phyloP scores from a whole-genome alignment of 2,888 invertebrate genomes.

The Apodemia mormo region DNA sequence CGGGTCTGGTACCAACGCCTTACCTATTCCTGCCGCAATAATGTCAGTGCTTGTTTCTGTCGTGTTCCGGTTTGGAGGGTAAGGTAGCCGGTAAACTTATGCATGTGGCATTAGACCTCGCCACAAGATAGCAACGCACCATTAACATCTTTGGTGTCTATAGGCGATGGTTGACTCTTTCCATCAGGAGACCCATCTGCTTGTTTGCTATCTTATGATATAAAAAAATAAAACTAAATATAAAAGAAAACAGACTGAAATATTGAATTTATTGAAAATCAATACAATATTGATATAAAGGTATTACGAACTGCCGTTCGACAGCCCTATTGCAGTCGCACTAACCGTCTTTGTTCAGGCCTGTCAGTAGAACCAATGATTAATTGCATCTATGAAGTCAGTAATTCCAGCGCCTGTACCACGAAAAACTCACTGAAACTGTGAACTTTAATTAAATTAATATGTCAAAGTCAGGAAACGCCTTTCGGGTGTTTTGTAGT shows the following conservation, averaged over 20 bases:
- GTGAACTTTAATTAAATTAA: slow-evolving; percentile 44
- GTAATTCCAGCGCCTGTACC: slow-evolving; percentile 53
- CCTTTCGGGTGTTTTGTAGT: slow-evolving; percentile 40
- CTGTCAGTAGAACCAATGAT: slow-evolving; percentile 64
- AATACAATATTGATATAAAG: background rate
- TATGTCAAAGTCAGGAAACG: slow-evolving; percentile 42
- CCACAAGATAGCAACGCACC: too few species aligned
- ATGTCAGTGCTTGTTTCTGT: too few species aligned
- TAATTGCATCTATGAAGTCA: slow-evolving; percentile 74
- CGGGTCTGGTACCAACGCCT: too few species aligned
- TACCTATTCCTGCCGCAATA: too few species aligned
- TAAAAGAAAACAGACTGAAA: background rate
- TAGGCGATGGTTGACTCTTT: too few species aligned
- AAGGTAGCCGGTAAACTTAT: too few species aligned
- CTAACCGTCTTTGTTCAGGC: slow-evolving; percentile 55
- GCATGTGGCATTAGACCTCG: too few species aligned
- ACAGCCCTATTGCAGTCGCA: slow-evolving; percentile 44
- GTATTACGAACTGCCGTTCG: background rate
- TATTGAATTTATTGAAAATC: background rate
- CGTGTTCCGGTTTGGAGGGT: too few species aligned
- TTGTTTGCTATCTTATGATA: too few species aligned
- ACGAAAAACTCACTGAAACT: slow-evolving; percentile 56
- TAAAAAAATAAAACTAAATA: too few species aligned
- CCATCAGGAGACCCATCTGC: too few species aligned
- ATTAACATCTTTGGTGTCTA: too few species aligned